Evolutionary conservation across 2,888 invertebrate genomes (phyloP).

Genomic region (Nephrotoma guestfalica): DNA sequence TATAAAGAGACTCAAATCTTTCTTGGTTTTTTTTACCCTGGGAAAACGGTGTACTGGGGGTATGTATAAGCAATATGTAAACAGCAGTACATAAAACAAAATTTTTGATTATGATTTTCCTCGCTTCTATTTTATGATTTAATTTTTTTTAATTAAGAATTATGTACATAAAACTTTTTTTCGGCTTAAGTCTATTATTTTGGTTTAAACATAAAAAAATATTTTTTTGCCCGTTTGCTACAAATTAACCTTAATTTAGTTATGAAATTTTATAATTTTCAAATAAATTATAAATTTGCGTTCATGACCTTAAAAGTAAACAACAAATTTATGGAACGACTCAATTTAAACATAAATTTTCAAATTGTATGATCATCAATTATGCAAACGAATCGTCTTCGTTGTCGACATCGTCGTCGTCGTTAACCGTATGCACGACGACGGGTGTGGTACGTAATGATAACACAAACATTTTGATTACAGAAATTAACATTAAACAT

Average conservation of each 20-base stretch:
- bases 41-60: background rate
- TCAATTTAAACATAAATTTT: background rate
- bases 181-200: background rate
- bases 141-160: background rate
- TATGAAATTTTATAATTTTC: background rate
- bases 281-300: background rate
- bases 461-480: background rate
- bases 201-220: background rate
- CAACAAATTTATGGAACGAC: background rate
- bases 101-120: background rate
- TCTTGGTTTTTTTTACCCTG: background rate
- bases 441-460: background rate
- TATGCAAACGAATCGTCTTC: background rate
- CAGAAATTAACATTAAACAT: background rate
- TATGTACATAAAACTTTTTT: background rate
- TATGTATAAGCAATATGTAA: background rate
- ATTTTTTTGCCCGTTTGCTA: background rate
- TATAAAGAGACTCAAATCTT: background rate
- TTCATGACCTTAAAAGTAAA: too few relatives aligned
- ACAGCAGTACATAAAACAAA: background rate
- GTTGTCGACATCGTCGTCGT: background rate
- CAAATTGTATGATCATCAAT: background rate
- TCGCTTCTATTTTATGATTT: background rate
- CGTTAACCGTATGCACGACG: background rate
- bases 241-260: background rate